phyloP scores from a whole-genome alignment of 2,113 vertebrate species.

The Rhabdomys dilectus region DNA sequence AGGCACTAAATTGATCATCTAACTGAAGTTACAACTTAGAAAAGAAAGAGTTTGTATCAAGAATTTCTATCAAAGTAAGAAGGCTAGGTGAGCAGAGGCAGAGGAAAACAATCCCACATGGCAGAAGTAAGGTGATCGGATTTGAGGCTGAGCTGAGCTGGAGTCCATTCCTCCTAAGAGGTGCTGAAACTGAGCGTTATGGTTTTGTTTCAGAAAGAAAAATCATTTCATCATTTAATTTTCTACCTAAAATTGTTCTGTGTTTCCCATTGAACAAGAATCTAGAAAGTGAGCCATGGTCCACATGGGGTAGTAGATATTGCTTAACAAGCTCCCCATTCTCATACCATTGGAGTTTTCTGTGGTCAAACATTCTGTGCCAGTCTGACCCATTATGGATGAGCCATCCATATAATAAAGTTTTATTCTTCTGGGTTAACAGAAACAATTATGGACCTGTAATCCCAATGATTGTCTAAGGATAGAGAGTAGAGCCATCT shows the following conservation, averaged over 20 bases:
- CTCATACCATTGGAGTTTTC: background rate
- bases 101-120: background rate
- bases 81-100: background rate
- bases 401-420: background rate
- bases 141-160: background rate
- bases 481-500: no score
- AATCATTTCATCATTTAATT: background rate
- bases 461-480: background rate
- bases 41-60: background rate
- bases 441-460: background rate
- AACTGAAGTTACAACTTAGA: background rate
- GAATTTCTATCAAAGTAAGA: background rate
- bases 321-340: no score
- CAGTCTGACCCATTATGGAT: background rate
- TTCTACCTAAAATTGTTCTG: background rate
- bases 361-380: background rate
- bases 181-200: background rate
- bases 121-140: background rate
- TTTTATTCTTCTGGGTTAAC: background rate
- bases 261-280: background rate
- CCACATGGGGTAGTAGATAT: background rate
- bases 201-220: background rate
- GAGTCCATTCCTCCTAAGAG: no score
- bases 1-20: background rate
- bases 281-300: background rate